These are phyloP conservation scores for Hiodon tergisus DNA, from an alignment of 2,113 vertebrate species.

Conservation along the genomic window DNA sequence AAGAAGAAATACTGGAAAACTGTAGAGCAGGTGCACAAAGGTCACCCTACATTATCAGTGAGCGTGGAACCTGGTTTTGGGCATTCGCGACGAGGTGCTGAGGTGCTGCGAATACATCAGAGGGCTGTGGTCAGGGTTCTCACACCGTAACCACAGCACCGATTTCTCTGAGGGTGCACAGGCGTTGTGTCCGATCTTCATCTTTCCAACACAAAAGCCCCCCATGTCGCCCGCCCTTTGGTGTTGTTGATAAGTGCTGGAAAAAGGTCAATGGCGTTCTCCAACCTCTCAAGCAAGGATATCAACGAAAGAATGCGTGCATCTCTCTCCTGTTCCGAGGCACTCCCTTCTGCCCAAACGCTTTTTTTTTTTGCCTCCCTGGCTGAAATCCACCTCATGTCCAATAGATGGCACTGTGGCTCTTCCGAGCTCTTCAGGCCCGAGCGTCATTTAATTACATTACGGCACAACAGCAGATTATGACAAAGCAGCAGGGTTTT, in stretches of 20 bases:
- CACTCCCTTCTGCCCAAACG: background rate
- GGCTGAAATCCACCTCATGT: background rate
- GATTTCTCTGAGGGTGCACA: background rate
- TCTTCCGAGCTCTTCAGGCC: constrained; percentile 2
- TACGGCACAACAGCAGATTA: constrained; percentile 23
- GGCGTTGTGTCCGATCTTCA: background rate
- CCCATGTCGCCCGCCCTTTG: background rate
- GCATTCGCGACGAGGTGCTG: too few species aligned
- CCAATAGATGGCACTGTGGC: constrained; percentile 29
- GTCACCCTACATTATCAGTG: too few species aligned
- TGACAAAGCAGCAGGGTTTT: constrained; percentile 23
- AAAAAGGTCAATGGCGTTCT: background rate
- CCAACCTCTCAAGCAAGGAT: background rate
- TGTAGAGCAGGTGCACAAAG: too few species aligned
- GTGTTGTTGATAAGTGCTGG: background rate
- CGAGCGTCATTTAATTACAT: constrained; percentile 22
- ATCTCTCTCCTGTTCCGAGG: background rate
- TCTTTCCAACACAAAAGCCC: background rate
- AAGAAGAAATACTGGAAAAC: too few species aligned
- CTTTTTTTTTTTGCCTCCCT: background rate
- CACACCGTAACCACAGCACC: too few species aligned
- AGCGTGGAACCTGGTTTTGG: too few species aligned
- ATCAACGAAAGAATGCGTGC: background rate
- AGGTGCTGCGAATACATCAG: too few species aligned
- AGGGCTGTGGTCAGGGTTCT: too few species aligned